A percentile compares a stretch with the other conserved stretches of the same genome.
Conservation (phyloP, 2,797 vertebrate species). For the Iguana delicatissima region DNA sequence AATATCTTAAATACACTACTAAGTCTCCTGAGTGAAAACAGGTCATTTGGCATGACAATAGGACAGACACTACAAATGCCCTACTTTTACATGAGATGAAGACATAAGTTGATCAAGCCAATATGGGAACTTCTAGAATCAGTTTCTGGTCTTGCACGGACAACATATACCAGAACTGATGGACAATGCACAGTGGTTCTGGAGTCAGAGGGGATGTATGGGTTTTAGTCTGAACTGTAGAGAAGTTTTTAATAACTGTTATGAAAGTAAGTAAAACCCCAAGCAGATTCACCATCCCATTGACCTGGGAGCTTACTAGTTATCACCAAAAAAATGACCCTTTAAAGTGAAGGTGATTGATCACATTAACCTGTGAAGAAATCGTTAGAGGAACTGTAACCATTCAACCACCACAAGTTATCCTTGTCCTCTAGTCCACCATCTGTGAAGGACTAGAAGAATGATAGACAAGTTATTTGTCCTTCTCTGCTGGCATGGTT, state of each 20-base stretch:
- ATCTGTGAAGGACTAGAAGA: not conserved
- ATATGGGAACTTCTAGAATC: not conserved
- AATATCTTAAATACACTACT: constrained; percentile 5
- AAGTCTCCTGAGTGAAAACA: not conserved
- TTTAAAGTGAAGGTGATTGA: not conserved
- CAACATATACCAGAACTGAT: not conserved
- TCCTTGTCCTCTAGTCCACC: not conserved
- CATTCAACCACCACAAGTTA: not conserved
- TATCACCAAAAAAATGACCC: not conserved
- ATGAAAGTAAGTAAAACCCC: too few species aligned
- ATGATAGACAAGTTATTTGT: not conserved
- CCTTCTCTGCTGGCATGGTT: not conserved
- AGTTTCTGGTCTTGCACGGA: not conserved
- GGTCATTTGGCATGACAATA: constrained; percentile 7
- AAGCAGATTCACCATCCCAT: too few species aligned
- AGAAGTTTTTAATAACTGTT: too few species aligned
- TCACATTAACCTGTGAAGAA: not conserved
- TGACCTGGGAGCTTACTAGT: too few species aligned
- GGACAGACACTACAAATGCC: not conserved
- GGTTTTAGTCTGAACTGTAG: too few species aligned
- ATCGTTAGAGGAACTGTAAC: not conserved
- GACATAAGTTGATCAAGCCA: not conserved
- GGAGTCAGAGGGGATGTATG: too few species aligned
- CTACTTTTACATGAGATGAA: not conserved
- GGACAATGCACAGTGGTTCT: too few species aligned